Percentiles rank a stretch among this genome's conserved stretches.
phyloP scores from a whole-genome alignment of 2,888 invertebrate genomes.

The Pandemis corylana region DNA sequence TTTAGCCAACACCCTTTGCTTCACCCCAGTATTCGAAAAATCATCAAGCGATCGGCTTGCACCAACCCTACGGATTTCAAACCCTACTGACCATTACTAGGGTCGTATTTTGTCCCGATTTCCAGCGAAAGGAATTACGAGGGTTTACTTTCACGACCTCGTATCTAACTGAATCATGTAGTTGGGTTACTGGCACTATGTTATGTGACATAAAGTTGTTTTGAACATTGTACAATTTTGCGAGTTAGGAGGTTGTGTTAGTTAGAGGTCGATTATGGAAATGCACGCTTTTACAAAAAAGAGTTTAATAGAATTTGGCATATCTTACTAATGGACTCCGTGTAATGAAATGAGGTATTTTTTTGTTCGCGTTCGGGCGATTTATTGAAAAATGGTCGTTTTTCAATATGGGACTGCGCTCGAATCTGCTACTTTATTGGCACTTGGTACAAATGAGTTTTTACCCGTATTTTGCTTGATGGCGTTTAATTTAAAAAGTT shows the following conservation, averaged over 20 bases:
- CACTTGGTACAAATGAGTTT: conserved; percentile 37
- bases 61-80: conserved; percentile 2
- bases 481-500: conserved; percentile 13
- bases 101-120: conserved; percentile 14
- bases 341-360: conserved; percentile 81
- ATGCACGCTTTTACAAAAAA: conserved; percentile 61
- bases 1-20: conserved; percentile 74
- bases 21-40: conserved; percentile 66
- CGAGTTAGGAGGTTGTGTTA: neutral
- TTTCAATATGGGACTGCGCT: conserved; percentile 70
- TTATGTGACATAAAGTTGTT: neutral
- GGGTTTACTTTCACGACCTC: neutral
- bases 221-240: neutral
- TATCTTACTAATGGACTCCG: conserved; percentile 81
- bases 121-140: conserved; percentile 40
- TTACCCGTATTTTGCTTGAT: conserved; percentile 34
- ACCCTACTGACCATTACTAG: conserved; percentile 1
- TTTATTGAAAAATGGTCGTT: conserved; percentile 73
- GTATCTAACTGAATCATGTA: neutral
- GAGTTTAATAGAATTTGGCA: conserved; percentile 79
- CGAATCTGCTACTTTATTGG: conserved; percentile 52
- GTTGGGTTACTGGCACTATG: neutral
- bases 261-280: conserved; percentile 39
- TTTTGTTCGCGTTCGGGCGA: conserved; percentile 66
- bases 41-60: conserved; percentile 55